Percentiles rank a stretch among this genome's conserved stretches.
phyloP scores from a whole-genome alignment of 2,888 invertebrate genomes.

The Eurois occulta region DNA sequence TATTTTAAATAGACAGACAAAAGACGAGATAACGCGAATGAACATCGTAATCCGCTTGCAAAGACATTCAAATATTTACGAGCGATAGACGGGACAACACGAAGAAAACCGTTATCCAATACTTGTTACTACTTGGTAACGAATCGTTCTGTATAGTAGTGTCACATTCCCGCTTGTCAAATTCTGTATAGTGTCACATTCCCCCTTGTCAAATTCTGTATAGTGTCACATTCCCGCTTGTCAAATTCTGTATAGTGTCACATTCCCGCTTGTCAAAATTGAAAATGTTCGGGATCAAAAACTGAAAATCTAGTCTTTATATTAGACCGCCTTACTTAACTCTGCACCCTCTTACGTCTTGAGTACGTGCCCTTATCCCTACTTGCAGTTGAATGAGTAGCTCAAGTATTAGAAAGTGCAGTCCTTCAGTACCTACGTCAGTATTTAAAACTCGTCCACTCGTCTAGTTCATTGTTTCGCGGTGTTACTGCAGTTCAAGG shows the following conservation, averaged over 20 bases:
- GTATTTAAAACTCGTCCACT: constrained; percentile 49
- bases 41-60: not conserved
- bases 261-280: too few species aligned
- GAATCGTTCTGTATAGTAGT: too few species aligned
- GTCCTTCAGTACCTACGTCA: not conserved
- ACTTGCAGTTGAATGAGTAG: constrained; percentile 7
- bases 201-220: too few species aligned
- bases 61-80: too few species aligned
- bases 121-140: too few species aligned
- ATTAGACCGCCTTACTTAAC: not conserved
- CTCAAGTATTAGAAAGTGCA: not conserved
- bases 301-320: not conserved
- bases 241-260: too few species aligned
- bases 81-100: too few species aligned
- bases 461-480: constrained; percentile 64
- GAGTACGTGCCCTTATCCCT: not conserved
- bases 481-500: constrained; percentile 83
- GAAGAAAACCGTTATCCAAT: too few species aligned
- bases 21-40: not conserved
- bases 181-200: too few species aligned
- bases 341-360: not conserved
- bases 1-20: not conserved
- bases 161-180: too few species aligned
- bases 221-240: too few species aligned
- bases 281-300: too few species aligned